Evolutionary conservation across 2,113 vertebrate species (phyloP).

Genomic region (Macquaria ambigua): DNA sequence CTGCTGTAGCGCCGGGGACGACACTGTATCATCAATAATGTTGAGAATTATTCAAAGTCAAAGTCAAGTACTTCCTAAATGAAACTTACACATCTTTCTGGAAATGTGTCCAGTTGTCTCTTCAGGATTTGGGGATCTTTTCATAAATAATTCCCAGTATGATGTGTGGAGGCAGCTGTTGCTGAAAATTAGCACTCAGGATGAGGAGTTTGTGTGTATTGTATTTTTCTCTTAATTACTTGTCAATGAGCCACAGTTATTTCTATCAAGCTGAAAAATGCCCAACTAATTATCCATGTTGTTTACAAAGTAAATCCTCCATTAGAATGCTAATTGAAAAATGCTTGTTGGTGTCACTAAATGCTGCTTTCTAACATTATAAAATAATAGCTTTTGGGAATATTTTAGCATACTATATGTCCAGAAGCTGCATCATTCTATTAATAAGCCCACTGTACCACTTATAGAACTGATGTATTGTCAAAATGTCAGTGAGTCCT

Average conservation of each 20-base stretch:
- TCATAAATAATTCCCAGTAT: background rate
- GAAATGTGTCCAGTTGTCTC: background rate
- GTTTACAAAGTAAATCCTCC: constrained; percentile 17
- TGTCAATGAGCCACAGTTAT: background rate
- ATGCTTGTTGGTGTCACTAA: constrained; percentile 2
- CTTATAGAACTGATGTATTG: background rate
- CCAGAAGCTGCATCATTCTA: background rate
- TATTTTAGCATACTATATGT: background rate
- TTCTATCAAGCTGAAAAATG: background rate
- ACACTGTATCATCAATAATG: constrained; percentile 58
- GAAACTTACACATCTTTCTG: constrained; percentile 21
- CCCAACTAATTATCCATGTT: constrained; percentile 14
- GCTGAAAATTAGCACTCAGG: background rate
- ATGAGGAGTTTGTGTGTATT: background rate
- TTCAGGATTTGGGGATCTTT: background rate
- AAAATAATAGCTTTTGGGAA: background rate
- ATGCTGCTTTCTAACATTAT: background rate
- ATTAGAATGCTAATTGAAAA: constrained; percentile 24
- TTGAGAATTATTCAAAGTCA: constrained; percentile 62
- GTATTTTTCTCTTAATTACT: constrained; percentile 22
- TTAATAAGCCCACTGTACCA: background rate
- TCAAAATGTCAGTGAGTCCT: background rate
- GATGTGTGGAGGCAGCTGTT: constrained; percentile 6
- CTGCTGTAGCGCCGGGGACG: constrained; percentile 9
- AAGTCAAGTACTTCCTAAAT: constrained; percentile 39